Evolutionary conservation across 2,888 invertebrate species (phyloP).

Genomic region (Aethes cnicana): DNA sequence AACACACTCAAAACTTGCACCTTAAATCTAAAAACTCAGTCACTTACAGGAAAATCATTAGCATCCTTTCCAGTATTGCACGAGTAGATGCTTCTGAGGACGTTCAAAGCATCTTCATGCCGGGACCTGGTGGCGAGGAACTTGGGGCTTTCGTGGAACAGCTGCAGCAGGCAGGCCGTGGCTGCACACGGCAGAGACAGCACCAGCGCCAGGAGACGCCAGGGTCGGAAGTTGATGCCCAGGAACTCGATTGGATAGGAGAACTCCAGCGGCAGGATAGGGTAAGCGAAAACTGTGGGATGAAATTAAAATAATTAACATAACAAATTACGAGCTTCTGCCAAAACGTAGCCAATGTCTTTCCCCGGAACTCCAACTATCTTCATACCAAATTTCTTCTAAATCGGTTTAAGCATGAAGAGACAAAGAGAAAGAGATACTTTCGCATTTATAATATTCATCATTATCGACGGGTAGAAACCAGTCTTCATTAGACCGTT

Average conservation of each 20-base stretch:
- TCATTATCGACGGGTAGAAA: too few species aligned
- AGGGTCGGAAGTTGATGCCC: conserved; percentile 84
- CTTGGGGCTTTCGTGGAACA: conserved; percentile 90
- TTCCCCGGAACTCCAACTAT: too few species aligned
- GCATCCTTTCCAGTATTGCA: conserved; percentile 61
- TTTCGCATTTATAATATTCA: too few species aligned
- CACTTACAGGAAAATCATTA: conserved; percentile 65
- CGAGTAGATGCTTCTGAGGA: conserved; percentile 64
- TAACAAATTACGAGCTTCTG: too few species aligned
- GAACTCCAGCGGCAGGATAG: conserved; percentile 84
- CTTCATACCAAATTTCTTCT: too few species aligned
- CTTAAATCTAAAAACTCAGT: background rate
- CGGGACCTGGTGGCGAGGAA: conserved; percentile 85
- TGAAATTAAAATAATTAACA: too few species aligned
- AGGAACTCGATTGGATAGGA: conserved; percentile 68
- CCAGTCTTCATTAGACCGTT: too few species aligned
- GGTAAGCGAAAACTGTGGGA: conserved; percentile 84
- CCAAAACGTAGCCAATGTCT: too few species aligned
- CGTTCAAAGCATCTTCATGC: conserved; percentile 80
- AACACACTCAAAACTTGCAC: too few species aligned
- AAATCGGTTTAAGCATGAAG: too few species aligned
- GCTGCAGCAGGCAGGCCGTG: conserved; percentile 81
- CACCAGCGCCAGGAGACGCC: conserved; percentile 88
- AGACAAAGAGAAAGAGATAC: too few species aligned
- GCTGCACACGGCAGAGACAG: conserved; percentile 85